Conservation (phyloP, 2,888 invertebrate genomes). For the Mimumesa dahlbomi region DNA sequence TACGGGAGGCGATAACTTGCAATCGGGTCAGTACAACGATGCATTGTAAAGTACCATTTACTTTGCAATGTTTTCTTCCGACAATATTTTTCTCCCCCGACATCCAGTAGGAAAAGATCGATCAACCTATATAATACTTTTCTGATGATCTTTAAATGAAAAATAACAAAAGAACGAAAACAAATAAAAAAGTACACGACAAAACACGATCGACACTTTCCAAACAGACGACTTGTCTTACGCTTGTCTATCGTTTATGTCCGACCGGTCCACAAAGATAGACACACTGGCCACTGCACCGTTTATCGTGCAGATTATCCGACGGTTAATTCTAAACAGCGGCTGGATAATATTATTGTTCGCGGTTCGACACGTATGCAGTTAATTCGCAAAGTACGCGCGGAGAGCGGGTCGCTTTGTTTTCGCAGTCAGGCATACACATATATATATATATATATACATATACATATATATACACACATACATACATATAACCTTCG, state of each 20-base stretch:
- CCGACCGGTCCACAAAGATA: too few species aligned
- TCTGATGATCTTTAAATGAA: not conserved
- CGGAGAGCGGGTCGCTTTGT: constrained; percentile 57
- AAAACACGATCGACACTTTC: too few species aligned
- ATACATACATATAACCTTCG: constrained; percentile 30
- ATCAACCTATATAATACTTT: not conserved
- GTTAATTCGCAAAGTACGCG: constrained; percentile 21
- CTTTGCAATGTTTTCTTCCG: constrained; percentile 17
- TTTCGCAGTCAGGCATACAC: constrained; percentile 54
- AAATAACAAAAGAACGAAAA: not conserved
- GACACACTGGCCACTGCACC: too few species aligned
- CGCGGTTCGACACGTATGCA: constrained; percentile 22
- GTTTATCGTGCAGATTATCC: too few species aligned
- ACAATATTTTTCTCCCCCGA: constrained; percentile 6
- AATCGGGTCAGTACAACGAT: constrained; percentile 64
- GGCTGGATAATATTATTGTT: constrained; percentile 25
- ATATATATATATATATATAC: too few species aligned
- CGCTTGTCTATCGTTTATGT: too few species aligned
- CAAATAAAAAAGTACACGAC: not conserved
- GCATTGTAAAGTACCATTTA: constrained; percentile 48
- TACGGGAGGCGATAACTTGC: constrained; percentile 56
- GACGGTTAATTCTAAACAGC: constrained; percentile 5
- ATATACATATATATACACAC: too few species aligned
- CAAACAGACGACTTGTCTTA: too few species aligned
- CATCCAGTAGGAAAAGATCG: not conserved